Base-by-base conservation (phyloP, 2,797 vertebrate species). In the Champsocephalus gunnari region DNA sequence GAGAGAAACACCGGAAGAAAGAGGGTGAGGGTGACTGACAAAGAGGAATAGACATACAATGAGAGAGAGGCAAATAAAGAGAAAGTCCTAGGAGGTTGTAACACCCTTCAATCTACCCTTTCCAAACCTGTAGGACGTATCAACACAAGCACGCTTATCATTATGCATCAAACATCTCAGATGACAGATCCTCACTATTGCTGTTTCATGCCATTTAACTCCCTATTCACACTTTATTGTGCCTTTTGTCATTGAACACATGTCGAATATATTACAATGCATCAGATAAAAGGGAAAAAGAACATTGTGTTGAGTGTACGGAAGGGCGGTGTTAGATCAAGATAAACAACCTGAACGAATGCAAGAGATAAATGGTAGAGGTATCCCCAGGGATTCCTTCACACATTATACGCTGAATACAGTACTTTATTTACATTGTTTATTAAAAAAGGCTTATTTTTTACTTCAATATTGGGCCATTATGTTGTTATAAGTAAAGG, bases 1-100 rank as follows among this genome's bases (percentile, higher is more conserved):
- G 79, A 88, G 76, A 66, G 67, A 67, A 53, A 54, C 32, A 79
- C 38, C 7, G 32, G 43, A 14, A 67, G 24, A 57, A 58, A 71
- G 56, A 63, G 32, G 60, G 32, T 19, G 66, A 80, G n/a, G 41
- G 56, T 66, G 47, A 71, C 24, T 51, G 55, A 76, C 55, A 4
- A 55, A 58, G 44, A 24, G 38, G 51, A 19, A 71, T 5, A 53
- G 44, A 66, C 54, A 21, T 3, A 48, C 12, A 82, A 50, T 50
- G 63, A 71, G 48, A 64, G 19, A 16, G 14, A 56, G 11, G 12
- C 12, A 74, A 41, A 72, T 57, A 75, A 55, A 68, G 63, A 59
- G 2, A 58, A 49, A 56, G 67, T 63, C 65, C 28, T 54, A 2
- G 53, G 60, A 75, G 75, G 73, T 45, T 76, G 55, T 50, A 71